Base-by-base conservation (phyloP, 2,113 vertebrate genomes). In the Xenopus laevis region DNA sequence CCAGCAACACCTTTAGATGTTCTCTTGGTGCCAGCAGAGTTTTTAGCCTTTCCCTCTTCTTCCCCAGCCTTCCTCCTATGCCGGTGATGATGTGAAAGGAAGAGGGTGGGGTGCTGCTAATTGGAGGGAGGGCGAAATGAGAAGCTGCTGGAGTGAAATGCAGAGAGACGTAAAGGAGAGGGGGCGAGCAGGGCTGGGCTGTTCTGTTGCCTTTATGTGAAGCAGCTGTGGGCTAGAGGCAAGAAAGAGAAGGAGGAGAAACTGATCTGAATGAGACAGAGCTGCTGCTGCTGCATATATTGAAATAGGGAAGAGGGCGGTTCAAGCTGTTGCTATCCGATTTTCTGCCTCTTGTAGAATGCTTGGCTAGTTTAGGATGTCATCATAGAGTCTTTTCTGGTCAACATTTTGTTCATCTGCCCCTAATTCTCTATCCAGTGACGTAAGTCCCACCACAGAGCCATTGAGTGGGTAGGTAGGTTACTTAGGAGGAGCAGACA, bases 91-190 rank as follows among this genome's bases (percentile, higher is more conserved):
- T 70, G 74, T 57, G 47, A 47, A 65, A 27, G 75, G 75, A 78
- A 71, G 61, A 60, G 68, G 75, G 75, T 70, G 74, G 74, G 66
- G 60, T 67, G 40, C 13, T 53, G 50, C 47, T 60, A 57, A 71
- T 65, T 65, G 50, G 53, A 30, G 53, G 47, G 55, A 18, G 65
- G 21, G 65, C 16, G 27, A 55, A 12, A 45, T 73, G 13, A 17
- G 30, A 30, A n/a, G 20, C 12, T 11, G 18, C 13, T 9, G 47
- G 18, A 30, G 21, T 7, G 15, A 23, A 40, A 7, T 6, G 33
- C 33, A 40, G 13, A 5, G 47, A 30, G 63, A 65, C 16, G 16
- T 40, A 65, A 13, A n/a, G 63, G 46, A 47, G 17, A 30, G 45
- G 27, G 53, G 27, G 21, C 13, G 13, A 5, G 15, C 21, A 12